Percentiles rank a stretch among this genome's conserved stretches.
phyloP scores from a whole-genome alignment of 1,140 invertebrate species.

The Drosophila funebris region DNA sequence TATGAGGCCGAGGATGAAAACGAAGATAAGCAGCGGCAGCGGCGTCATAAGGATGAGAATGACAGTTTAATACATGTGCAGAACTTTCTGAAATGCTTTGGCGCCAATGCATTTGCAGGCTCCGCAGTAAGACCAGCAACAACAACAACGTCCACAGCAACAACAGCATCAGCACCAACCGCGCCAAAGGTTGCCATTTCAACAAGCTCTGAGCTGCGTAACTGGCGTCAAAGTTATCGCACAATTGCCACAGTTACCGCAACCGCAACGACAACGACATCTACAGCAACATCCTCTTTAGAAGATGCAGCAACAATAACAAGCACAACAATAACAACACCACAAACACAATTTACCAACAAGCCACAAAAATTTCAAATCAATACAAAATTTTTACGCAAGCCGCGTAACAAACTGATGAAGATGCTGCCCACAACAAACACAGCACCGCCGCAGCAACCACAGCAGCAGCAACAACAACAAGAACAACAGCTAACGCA shows the following conservation, averaged over 20 bases:
- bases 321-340: constrained; percentile 1
- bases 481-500: constrained; percentile 36
- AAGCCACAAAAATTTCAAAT: constrained; percentile 79
- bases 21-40: constrained; percentile 56
- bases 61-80: constrained; percentile 76
- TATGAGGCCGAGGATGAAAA: constrained; percentile 81
- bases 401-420: constrained; percentile 76
- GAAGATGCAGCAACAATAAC: constrained; percentile 3
- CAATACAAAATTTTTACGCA: constrained; percentile 80
- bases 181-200: not conserved
- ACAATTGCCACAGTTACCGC: not conserved
- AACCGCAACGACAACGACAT: not conserved
- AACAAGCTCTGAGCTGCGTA: constrained; percentile 41
- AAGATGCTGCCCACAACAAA: constrained; percentile 51
- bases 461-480: constrained; percentile 18
- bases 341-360: constrained; percentile 20
- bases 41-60: constrained; percentile 56
- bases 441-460: constrained; percentile 1
- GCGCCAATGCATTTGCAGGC: constrained; percentile 50
- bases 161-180: constrained; percentile 3
- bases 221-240: constrained; percentile 57
- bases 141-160: not conserved
- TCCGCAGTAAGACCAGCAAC: constrained; percentile 5
- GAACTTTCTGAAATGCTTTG: constrained; percentile 80
- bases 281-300: not conserved